phyloP scores from a whole-genome alignment of 2,888 invertebrate genomes.

The Calliscelio sp. region DNA sequence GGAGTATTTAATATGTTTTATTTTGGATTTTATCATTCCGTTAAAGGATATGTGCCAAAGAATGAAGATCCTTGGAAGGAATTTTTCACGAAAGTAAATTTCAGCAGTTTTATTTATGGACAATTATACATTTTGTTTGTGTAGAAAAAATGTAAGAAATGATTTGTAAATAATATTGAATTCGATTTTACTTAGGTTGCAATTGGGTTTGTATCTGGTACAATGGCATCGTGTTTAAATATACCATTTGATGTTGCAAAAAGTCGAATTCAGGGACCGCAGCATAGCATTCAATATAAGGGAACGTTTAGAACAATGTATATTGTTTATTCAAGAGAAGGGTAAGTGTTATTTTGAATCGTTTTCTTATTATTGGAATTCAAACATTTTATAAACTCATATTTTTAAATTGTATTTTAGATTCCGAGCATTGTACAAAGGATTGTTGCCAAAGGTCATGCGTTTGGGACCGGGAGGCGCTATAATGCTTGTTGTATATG shows the following conservation, averaged over 20 bases:
- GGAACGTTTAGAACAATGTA: constrained; percentile 91
- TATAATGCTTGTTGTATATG: constrained; percentile 97
- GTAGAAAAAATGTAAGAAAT: too few relatives aligned
- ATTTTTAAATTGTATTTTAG: too few relatives aligned
- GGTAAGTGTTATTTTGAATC: too few relatives aligned
- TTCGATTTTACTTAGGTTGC: constrained; percentile 79
- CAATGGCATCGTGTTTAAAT: constrained; percentile 94
- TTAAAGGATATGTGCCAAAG: constrained; percentile 91
- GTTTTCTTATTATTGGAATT: background rate
- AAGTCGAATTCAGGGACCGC: constrained; percentile 97
- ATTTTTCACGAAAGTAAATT: constrained; percentile 90
- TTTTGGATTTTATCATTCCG: constrained; percentile 97
- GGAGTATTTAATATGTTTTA: constrained; percentile 97
- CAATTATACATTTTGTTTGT: too few relatives aligned
- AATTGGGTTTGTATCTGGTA: constrained; percentile 95
- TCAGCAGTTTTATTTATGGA: too few relatives aligned
- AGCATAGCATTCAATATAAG: constrained; percentile 92
- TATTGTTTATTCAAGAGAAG: constrained; percentile 94
- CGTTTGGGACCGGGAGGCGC: constrained; percentile 97
- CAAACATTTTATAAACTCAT: background rate
- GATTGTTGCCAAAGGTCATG: constrained; percentile 95
- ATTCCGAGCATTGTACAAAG: constrained; percentile 95
- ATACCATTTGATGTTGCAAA: constrained; percentile 99
- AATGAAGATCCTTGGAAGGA: constrained; percentile 90
- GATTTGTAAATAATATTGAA: background rate